These are phyloP conservation scores for Lutraria rhynchaena DNA, from an alignment of 1,140 invertebrate species.

Conservation along the genomic window DNA sequence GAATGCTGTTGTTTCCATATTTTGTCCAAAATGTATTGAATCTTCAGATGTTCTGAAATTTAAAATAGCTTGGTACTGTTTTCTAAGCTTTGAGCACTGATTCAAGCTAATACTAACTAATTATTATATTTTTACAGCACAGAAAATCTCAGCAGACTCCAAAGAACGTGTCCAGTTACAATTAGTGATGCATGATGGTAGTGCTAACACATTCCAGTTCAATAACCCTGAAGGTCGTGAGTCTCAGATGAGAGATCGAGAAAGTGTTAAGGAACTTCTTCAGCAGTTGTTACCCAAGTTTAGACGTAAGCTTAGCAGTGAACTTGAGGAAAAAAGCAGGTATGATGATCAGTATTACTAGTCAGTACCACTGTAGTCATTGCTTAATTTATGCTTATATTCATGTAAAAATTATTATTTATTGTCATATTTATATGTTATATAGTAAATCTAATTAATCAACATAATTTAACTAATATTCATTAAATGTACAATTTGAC, in stretches of 20 bases:
- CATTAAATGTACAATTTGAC: too few relatives aligned
- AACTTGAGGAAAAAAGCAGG: slow-evolving; percentile 85
- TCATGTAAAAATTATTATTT: neutral
- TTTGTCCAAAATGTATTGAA: too few relatives aligned
- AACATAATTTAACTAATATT: too few relatives aligned
- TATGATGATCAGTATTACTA: slow-evolving; percentile 59
- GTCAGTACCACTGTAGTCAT: too few relatives aligned
- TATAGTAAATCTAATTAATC: too few relatives aligned
- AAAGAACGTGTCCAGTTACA: slow-evolving; percentile 99
- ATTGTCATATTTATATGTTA: neutral
- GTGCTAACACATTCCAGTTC: slow-evolving; percentile 99
- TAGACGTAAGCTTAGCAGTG: slow-evolving; percentile 95
- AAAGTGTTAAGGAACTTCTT: slow-evolving; percentile 96
- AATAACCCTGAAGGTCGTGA: slow-evolving; percentile 92
- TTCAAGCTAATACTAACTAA: neutral
- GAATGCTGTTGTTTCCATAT: too few relatives aligned
- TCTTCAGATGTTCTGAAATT: too few relatives aligned
- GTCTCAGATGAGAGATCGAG: slow-evolving; percentile 93
- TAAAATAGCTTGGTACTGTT: too few relatives aligned
- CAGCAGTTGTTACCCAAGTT: slow-evolving; percentile 97
- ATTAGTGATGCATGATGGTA: slow-evolving; percentile 96
- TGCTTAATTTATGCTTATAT: too few relatives aligned
- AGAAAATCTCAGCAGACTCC: slow-evolving; percentile 99
- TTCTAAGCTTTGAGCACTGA: too few relatives aligned
- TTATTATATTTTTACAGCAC: slow-evolving; percentile 86